phyloP scores from a whole-genome alignment of 2,797 vertebrate genomes.

The Sebastolobus altivelis region DNA sequence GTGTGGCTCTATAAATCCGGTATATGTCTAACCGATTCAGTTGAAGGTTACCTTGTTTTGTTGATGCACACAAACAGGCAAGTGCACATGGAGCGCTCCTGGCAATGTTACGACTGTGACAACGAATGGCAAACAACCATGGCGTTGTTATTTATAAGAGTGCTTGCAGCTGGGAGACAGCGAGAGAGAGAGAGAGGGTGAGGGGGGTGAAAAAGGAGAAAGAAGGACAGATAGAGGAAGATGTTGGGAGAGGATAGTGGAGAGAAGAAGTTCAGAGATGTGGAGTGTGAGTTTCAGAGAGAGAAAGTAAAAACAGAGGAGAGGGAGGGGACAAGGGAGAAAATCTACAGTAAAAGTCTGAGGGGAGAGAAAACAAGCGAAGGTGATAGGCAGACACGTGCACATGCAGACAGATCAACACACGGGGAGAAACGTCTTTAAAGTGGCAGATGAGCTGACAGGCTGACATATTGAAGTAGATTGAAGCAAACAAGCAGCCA shows the following conservation, averaged over 20 bases:
- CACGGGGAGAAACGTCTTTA: constrained; percentile 40
- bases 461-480: constrained; percentile 44
- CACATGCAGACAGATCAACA: constrained; percentile 41
- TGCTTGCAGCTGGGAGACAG: constrained; percentile 35
- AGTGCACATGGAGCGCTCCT: constrained; percentile 42
- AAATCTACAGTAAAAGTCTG: constrained; percentile 31
- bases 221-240: constrained; percentile 3
- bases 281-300: constrained; percentile 19
- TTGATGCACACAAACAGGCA: constrained; percentile 52
- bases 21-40: constrained; percentile 43
- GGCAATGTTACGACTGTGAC: constrained; percentile 65
- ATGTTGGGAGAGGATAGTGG: constrained; percentile 17
- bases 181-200: background rate
- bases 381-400: constrained; percentile 25
- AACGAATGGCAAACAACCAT: constrained; percentile 60
- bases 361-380: constrained; percentile 21
- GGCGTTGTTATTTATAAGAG: constrained; percentile 59
- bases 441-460: constrained; percentile 57
- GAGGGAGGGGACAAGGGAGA: background rate
- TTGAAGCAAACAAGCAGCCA: constrained; percentile 50
- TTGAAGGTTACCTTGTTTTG: constrained; percentile 72
- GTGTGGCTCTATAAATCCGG: constrained; percentile 51
- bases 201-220: background rate
- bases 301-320: constrained; percentile 4
- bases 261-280: constrained; percentile 11